Evolutionary conservation across 2,113 vertebrate species (phyloP), one percentile per base, ranked within the genome.

Genomic region (Platanista minor): DNA sequence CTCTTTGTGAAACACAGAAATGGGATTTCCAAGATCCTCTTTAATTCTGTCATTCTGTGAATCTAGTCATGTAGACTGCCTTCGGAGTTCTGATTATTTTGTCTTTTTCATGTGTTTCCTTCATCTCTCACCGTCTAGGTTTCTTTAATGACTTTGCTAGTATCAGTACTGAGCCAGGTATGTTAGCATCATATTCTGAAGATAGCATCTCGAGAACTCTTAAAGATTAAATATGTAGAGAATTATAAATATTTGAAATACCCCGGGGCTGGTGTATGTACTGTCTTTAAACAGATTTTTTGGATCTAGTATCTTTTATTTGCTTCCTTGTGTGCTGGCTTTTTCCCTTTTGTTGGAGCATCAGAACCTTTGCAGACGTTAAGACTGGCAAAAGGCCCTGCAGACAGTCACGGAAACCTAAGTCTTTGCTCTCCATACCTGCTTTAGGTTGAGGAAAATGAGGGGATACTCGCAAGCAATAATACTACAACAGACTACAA

Each of bases 181-280:
- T 81, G 82, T 83, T 95, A 93, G 69, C 82, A 93, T 93, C 95
- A 12, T 46, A 93, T 97, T 98, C 98, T 66, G 87, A 23, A 0
- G 2, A 27, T 43, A 97, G 96, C 86, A 94, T 98, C 97, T 97
- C 96, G 92, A 97, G 96, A 98, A 97, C 97, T 98, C 98, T 97
- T 87, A 94, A 91, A 98, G 98, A 98, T 99, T 97, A 99, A 99
- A 99, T 98, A 98, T 98, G 98, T 97, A 99, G 98, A 94, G 92
- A 98, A 98, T 93, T 91, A 99, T 99, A 99, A 99, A 99, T 99
- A 99, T 99, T 99, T 99, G 98, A 99, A 98, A 98, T 97, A 97
- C 98, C 98, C 98, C 93, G 92, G 96, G 98, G 98, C 98, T 98
- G 95, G 97, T 96, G 98, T 98, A 96, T 98, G 98, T 98, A 97